These are phyloP conservation scores for Siphamia tubifer DNA, from an alignment of 2,113 vertebrate genomes.

Conservation along the genomic window DNA sequence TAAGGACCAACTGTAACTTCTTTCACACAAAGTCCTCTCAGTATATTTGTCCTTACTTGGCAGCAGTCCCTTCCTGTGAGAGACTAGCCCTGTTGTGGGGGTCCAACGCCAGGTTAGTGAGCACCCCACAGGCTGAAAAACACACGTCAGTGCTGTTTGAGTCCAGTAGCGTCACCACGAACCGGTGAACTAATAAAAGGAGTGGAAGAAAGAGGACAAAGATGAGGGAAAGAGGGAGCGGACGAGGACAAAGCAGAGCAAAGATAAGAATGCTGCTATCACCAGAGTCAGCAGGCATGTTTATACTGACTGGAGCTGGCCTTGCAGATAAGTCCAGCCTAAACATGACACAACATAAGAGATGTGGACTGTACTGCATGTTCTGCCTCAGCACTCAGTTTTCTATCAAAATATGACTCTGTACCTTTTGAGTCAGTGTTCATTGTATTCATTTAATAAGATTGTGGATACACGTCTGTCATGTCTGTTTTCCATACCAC, in stretches of 20 bases:
- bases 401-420: background rate
- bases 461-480: no score
- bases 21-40: background rate
- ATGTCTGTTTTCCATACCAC: background rate
- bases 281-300: constrained; percentile 33
- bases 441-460: background rate
- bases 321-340: constrained; percentile 54
- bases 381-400: background rate
- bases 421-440: background rate
- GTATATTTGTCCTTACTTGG: constrained; percentile 83
- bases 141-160: constrained; percentile 90
- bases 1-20: no score
- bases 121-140: constrained; percentile 92
- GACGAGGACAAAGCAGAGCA: constrained; percentile 18
- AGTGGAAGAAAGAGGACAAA: background rate
- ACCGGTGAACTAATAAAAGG: constrained; percentile 84
- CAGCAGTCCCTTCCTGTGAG: constrained; percentile 80
- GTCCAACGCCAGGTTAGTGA: constrained; percentile 86
- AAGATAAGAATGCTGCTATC: constrained; percentile 47
- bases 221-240: background rate
- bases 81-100: constrained; percentile 80
- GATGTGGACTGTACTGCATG: background rate
- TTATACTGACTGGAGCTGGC: constrained; percentile 41
- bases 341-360: constrained; percentile 26
- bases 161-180: constrained; percentile 87